Percentiles rank a stretch among this genome's conserved stretches.
phyloP scores from a whole-genome alignment of 2,888 invertebrate genomes.

The Trissoscelio sp. region DNA sequence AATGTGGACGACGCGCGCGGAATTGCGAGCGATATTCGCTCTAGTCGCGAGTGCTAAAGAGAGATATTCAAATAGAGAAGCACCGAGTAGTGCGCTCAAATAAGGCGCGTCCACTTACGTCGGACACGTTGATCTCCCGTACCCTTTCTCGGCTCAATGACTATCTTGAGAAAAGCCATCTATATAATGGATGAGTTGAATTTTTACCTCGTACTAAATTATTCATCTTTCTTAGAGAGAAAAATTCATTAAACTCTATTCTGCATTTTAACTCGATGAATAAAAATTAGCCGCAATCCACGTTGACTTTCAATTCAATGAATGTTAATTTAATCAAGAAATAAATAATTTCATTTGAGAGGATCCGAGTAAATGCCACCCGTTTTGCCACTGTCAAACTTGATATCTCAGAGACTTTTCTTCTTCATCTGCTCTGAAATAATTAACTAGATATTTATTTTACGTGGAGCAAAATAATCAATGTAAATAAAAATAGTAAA shows the following conservation, averaged over 20 bases:
- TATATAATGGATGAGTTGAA: conserved; percentile 33
- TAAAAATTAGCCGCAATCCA: conserved; percentile 42
- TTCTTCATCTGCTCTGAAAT: no score
- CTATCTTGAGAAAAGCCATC: conserved; percentile 40
- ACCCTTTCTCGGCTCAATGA: conserved; percentile 23
- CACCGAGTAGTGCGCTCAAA: conserved; percentile 31
- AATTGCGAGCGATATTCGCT: conserved; percentile 67
- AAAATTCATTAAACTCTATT: conserved; percentile 43
- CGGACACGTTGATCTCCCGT: conserved; percentile 42
- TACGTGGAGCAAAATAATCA: no score
- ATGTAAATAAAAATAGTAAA: no score
- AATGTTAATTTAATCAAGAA: conserved; percentile 43
- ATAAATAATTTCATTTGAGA: conserved; percentile 15
- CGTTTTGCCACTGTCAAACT: no score
- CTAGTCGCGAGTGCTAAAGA: conserved; percentile 30
- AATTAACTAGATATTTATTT: no score
- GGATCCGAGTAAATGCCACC: no score
- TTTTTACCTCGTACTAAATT: conserved; percentile 35
- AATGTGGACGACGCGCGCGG: conserved; percentile 61
- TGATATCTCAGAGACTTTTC: no score
- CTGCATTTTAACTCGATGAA: conserved; percentile 49
- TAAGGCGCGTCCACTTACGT: conserved; percentile 48
- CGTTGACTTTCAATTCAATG: conserved; percentile 31
- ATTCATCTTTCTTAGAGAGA: conserved; percentile 43
- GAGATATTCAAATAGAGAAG: conserved; percentile 29